phyloP scores from a whole-genome alignment of 2,888 invertebrate genomes.

The Papilio protenor region DNA sequence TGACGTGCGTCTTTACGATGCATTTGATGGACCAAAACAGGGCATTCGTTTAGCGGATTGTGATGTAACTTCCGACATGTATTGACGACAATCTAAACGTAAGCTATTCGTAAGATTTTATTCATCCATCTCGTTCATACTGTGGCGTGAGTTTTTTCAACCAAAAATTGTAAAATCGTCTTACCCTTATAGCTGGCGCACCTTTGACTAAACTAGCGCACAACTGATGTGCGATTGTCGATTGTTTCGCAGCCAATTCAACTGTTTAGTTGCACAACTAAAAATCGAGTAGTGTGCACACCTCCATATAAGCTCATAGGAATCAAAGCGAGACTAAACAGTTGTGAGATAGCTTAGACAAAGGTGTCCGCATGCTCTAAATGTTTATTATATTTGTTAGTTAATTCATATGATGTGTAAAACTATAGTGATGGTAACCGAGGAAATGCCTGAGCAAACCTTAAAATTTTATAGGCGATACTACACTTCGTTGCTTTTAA shows the following conservation, averaged over 20 bases:
- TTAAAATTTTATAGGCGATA: neutral
- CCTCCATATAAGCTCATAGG: too few relatives aligned
- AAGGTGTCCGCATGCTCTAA: too few relatives aligned
- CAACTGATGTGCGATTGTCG: too few relatives aligned
- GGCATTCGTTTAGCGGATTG: constrained; percentile 8
- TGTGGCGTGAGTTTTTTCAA: neutral
- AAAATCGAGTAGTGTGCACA: too few relatives aligned
- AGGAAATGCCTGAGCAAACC: too few relatives aligned
- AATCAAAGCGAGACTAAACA: too few relatives aligned
- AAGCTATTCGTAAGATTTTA: neutral
- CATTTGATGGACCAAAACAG: constrained; percentile 28
- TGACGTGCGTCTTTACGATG: constrained; percentile 26
- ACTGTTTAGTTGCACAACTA: too few relatives aligned
- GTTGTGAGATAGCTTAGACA: too few relatives aligned
- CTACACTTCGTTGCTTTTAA: neutral
- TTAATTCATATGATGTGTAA: too few relatives aligned
- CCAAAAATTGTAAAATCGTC: neutral
- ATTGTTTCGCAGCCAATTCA: too few relatives aligned
- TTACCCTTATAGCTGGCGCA: neutral
- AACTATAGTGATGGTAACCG: too few relatives aligned
- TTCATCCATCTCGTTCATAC: neutral
- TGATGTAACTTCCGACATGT: constrained; percentile 10
- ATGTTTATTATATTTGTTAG: too few relatives aligned
- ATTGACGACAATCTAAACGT: neutral
- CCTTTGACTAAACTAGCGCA: neutral